Percentiles rank a stretch among this genome's conserved stretches.
Conservation (phyloP, 2,888 invertebrate species). For the Aphrophora alni region DNA sequence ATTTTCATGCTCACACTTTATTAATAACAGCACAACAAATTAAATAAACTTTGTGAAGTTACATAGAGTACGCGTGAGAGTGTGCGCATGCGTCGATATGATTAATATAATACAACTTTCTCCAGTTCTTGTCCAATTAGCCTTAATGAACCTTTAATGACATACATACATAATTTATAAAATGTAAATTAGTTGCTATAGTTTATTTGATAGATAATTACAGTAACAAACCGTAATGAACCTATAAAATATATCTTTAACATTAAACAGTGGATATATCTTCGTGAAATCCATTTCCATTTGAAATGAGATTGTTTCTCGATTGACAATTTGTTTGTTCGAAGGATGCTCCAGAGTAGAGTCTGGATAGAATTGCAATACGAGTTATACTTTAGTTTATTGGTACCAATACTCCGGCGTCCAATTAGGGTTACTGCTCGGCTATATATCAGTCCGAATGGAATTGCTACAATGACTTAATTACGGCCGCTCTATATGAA, state of each 20-base stretch:
- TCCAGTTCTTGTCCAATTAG: neutral
- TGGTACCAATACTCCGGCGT: slow-evolving; percentile 15
- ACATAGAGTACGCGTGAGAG: too few relatives aligned
- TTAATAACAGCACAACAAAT: too few relatives aligned
- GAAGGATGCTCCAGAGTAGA: neutral
- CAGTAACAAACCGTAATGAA: too few relatives aligned
- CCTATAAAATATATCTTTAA: too few relatives aligned
- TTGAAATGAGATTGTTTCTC: neutral
- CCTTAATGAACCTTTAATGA: neutral
- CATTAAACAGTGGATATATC: too few relatives aligned
- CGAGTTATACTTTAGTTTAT: neutral
- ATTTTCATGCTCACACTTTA: too few relatives aligned
- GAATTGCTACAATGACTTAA: slow-evolving; percentile 43
- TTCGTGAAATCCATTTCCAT: neutral
- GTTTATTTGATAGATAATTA: too few relatives aligned
- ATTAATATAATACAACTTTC: neutral
- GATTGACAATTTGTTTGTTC: neutral
- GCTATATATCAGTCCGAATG: slow-evolving; percentile 39
- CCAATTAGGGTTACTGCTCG: slow-evolving; percentile 23
- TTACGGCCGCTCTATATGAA: slow-evolving; percentile 42
- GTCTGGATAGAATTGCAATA: too few relatives aligned
- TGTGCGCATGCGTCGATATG: too few relatives aligned
- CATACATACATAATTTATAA: neutral
- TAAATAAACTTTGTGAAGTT: too few relatives aligned
- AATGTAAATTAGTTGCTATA: neutral